A percentile compares a stretch with the other conserved stretches of the same genome.
Conservation (phyloP, 2,113 vertebrate species). For the Anhinga rufa region DNA sequence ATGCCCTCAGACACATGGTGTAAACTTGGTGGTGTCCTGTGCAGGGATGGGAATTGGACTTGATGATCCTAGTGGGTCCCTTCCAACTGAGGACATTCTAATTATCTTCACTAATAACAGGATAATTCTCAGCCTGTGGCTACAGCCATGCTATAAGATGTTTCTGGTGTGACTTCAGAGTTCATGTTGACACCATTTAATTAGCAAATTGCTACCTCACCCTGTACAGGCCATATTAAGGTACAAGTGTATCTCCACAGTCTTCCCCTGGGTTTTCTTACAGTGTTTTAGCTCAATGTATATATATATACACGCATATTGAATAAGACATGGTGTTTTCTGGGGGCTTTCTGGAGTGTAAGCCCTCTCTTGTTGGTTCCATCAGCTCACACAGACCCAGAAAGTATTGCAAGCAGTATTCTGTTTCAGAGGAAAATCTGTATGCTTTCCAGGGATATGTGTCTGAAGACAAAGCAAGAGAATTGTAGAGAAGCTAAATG, state of each 20-base stretch:
- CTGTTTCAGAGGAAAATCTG: neutral
- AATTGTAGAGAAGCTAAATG: neutral
- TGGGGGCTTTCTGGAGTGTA: neutral
- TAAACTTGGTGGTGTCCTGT: too few relatives aligned
- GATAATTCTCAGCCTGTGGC: neutral
- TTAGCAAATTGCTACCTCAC: neutral
- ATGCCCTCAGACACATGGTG: too few relatives aligned
- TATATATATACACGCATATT: neutral
- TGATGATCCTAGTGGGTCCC: too few relatives aligned
- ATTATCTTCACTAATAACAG: neutral
- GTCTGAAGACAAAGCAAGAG: neutral
- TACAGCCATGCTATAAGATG: neutral
- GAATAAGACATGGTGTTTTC: neutral
- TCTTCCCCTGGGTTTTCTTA: neutral
- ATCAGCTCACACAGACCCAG: neutral
- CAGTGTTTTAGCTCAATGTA: neutral
- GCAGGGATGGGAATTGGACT: too few relatives aligned
- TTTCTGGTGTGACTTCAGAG: neutral
- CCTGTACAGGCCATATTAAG: neutral
- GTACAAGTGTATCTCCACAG: neutral
- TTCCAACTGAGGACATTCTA: too few relatives aligned
- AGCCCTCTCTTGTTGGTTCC: neutral
- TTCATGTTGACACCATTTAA: neutral
- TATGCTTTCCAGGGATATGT: neutral
- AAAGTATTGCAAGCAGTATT: neutral